Evolutionary conservation across 2,797 vertebrate species (phyloP).

Genomic region (Schizothorax lantsangensis): DNA sequence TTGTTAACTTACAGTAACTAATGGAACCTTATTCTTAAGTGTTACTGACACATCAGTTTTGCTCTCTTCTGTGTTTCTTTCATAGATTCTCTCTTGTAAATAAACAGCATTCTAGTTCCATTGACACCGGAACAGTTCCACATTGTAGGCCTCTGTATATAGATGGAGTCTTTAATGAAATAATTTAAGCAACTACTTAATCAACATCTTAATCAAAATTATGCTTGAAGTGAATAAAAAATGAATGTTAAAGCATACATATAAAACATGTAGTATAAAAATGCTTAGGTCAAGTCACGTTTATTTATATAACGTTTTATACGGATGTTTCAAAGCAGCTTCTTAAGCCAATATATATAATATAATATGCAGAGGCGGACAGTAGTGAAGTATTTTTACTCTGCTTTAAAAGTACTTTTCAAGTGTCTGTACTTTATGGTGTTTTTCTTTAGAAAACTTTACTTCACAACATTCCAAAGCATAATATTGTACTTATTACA

Average conservation of each 20-base stretch:
- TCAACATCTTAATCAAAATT: neutral
- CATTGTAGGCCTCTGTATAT: no score
- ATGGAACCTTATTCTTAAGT: neutral
- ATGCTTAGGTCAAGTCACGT: neutral
- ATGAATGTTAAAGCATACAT: neutral
- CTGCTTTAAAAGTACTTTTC: no score
- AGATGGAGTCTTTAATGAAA: neutral
- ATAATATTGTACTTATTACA: no score
- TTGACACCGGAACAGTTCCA: neutral
- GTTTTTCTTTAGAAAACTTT: no score
- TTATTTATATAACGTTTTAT: neutral
- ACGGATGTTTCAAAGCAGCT: neutral
- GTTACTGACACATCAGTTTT: neutral
- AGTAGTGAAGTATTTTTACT: no score
- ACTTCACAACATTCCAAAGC: no score
- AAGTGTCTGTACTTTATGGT: no score
- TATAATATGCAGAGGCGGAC: no score
- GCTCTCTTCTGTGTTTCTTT: neutral
- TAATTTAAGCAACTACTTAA: neutral
- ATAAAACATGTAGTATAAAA: neutral
- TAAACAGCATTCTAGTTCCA: neutral
- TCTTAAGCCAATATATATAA: neutral
- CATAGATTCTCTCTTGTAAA: neutral
- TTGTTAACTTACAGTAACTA: neutral
- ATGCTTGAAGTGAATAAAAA: neutral